A percentile compares a stretch with the other conserved stretches of the same genome.
These are phyloP conservation scores for Cheilinus undulatus DNA, from an alignment of 2,113 vertebrate genomes.

Conservation along the genomic window DNA sequence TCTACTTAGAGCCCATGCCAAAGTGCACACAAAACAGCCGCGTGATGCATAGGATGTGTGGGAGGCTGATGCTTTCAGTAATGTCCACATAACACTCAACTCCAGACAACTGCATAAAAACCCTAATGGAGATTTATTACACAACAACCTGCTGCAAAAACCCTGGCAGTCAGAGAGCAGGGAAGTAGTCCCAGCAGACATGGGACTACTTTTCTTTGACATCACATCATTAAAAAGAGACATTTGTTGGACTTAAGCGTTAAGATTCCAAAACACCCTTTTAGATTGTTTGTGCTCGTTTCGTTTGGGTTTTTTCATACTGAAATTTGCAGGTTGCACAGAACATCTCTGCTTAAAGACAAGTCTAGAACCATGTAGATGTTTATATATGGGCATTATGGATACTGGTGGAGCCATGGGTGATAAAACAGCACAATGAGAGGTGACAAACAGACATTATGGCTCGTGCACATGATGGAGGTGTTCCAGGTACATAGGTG, in stretches of 20 bases:
- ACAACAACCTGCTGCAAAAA: not conserved
- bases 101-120: conserved; percentile 1
- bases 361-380: too few relatives aligned
- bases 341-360: not conserved
- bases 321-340: not conserved
- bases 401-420: not conserved
- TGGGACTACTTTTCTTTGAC: not conserved
- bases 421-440: not conserved
- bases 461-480: not conserved
- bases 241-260: too few relatives aligned
- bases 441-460: conserved; percentile 1
- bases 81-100: conserved; percentile 1
- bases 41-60: not conserved
- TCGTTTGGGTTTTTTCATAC: not conserved
- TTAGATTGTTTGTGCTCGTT: not conserved
- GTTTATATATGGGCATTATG: not conserved
- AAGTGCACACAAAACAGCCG: not conserved
- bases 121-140: not conserved
- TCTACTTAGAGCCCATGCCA: not conserved
- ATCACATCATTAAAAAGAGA: not conserved
- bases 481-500: not conserved
- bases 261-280: too few relatives aligned
- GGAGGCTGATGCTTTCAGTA: conserved; percentile 1
- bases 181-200: not conserved
- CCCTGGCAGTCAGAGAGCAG: not conserved